Base-by-base conservation (phyloP, 2,797 vertebrate genomes). In the Cyprinodon diabolis region DNA sequence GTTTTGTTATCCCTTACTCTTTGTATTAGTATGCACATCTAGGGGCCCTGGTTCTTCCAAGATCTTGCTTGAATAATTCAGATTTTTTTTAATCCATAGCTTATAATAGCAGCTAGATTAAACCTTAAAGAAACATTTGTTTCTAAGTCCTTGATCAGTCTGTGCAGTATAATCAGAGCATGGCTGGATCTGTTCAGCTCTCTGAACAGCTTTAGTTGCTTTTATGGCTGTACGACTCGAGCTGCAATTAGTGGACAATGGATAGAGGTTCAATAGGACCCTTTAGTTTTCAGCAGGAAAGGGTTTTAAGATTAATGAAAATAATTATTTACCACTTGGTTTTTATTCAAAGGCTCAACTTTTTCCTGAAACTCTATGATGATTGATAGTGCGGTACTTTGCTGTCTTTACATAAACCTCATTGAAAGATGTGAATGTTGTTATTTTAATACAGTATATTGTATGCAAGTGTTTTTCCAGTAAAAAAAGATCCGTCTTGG, bases 1-100 rank as follows among this genome's bases (percentile, higher is more conserved):
- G 30, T 75, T 66, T 63, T 82, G 78, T 76, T 76, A 76, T 72
- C 2, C 71, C 68, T 80, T 81, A 68, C 76, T 83, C 79, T 82
- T 79, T 83, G 65, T 69, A n/a, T 58, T 76, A 77, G 81, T 73
- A 82, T 72, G 58, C 66, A 49, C 49, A 58, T 60, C 30, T 76
- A 66, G 74, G 67, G 65, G 67, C 85, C 80, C 83, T 47, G 51
- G 70, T 74, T 76, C 40, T 65, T 40, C 25, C 63, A 45, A 70
- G 71, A 47, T 76, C 69, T 65, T 75, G 48, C 80, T 17, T 47
- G 55, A 9, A 66, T 17, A 68, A 60, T 52, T 75, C 76, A 78
- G 72, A 81, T 71, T 81, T 68, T 68, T n/a, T 40, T 66, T 69
- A 66, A 58, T 79, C 72, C 84, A 76, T 63, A 69, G 80, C 71